Base-by-base conservation (phyloP, 2,888 invertebrate genomes). In the Hydrotaea cyrtoneurina region DNA sequence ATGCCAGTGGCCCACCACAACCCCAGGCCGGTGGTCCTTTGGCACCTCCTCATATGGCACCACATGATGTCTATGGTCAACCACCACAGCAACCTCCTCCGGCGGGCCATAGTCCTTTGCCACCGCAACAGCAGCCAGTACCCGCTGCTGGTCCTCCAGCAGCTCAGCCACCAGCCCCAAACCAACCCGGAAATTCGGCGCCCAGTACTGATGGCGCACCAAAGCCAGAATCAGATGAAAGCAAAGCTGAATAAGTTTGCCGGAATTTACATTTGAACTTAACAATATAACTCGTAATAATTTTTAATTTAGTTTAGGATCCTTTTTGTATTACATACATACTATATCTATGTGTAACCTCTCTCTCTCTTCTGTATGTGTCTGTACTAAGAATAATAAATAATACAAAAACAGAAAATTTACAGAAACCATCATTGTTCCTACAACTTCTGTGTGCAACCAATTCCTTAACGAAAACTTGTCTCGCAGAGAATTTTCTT, bases 171-270 rank as follows among this genome's bases (percentile, higher is more conserved):
- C 86, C 87, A 71, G 66, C 81, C 17, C 82, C 77, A 8, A 62
- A 15, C 7, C 80, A 76, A 62, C 39, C 71, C 2, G 79, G 64
- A 80, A 13, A 31, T 21, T 80, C 75, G n/a, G 75, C 78, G 19
- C 21, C 76, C 59, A 11, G 64, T 17, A 77, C 43, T 10, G 89
- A 89, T 62, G 87, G 86, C 10, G 86, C 87, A 26, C 86, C 88
- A 43, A 90, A 91, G 72, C 66, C 80, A 4, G 92, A 92, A 11
- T 46, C 87, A 21, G 92, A 92, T n/a, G 92, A 92, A 80, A 91
- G 90, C 69, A 92, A 92, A 77, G 80, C 89, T 50, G 92, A 92
- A 82, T 92, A 88, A 87, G 81, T 13, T 26, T 62, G 26, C n/a
- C 50, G 55, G 53, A 13, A 15, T 50, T 13, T n/a, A 50, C 15